phyloP scores from a whole-genome alignment of 1,140 invertebrate genomes.

The Hesperophylax magnus region DNA sequence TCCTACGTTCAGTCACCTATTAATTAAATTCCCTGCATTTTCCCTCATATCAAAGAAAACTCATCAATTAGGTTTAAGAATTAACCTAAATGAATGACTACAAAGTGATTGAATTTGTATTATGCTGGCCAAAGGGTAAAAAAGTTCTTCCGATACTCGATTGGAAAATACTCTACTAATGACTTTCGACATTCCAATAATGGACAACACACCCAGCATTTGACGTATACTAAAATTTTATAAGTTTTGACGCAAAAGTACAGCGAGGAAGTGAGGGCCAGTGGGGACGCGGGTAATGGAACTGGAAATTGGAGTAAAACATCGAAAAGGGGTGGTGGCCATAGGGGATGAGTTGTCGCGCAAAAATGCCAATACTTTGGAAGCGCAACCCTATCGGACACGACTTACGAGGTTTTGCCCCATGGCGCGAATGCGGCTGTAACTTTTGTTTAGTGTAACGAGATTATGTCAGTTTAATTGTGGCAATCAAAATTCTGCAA shows the following conservation, averaged over 20 bases:
- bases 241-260: slow-evolving; percentile 7
- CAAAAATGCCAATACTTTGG: slow-evolving; percentile 34
- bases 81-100: too few relatives aligned
- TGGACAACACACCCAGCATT: slow-evolving; percentile 6
- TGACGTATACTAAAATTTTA: slow-evolving; percentile 5
- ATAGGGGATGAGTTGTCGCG: slow-evolving; percentile 9
- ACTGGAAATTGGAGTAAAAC: slow-evolving; percentile 24
- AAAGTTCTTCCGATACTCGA: too few relatives aligned
- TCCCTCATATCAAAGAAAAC: too few relatives aligned
- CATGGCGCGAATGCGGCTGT: slow-evolving; percentile 42
- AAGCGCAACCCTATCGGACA: slow-evolving; percentile 33
- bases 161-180: not conserved
- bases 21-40: too few relatives aligned
- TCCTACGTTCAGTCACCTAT: too few relatives aligned
- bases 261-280: not conserved
- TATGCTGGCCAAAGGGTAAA: too few relatives aligned
- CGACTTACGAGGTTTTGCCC: slow-evolving; percentile 53
- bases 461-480: slow-evolving; percentile 58
- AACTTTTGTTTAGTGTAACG: slow-evolving; percentile 56
- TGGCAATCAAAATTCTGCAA: slow-evolving; percentile 55
- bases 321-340: slow-evolving; percentile 8
- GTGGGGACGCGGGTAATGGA: slow-evolving; percentile 5
- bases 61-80: too few relatives aligned
- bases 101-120: too few relatives aligned
- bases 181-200: slow-evolving; percentile 2